phyloP scores from a whole-genome alignment of 2,797 vertebrate genomes.

The Dicrostonyx torquatus region DNA sequence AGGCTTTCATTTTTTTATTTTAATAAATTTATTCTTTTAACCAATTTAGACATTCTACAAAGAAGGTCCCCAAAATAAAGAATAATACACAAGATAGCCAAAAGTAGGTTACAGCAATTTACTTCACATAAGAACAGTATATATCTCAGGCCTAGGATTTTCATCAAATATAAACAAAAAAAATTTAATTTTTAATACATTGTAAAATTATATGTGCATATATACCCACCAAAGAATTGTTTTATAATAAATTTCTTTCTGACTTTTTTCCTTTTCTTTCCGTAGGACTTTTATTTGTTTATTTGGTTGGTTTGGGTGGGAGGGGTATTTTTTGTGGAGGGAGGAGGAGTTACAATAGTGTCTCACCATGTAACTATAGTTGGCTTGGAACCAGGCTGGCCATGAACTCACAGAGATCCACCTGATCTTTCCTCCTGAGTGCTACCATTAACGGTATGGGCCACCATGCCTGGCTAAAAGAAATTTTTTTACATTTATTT shows the following conservation, averaged over 20 bases:
- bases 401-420: neutral
- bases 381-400: neutral
- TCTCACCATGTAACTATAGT: neutral
- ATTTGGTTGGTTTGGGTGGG: neutral
- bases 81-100: conserved; percentile 72
- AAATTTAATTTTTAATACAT: neutral
- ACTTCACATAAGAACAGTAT: conserved; percentile 82
- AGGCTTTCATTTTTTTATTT: neutral
- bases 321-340: neutral
- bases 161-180: conserved; percentile 81
- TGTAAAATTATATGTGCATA: neutral
- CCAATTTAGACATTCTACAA: conserved; percentile 36
- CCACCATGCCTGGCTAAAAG: neutral
- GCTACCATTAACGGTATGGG: neutral
- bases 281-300: neutral
- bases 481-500: neutral
- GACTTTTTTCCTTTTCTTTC: neutral
- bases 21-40: neutral
- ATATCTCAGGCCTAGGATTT: conserved; percentile 83
- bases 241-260: neutral
- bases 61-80: conserved; percentile 68
- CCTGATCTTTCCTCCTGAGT: neutral
- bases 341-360: neutral
- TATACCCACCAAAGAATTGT: neutral
- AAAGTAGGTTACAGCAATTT: conserved; percentile 80